phyloP scores from a whole-genome alignment of 2,113 vertebrate genomes.

The Ceyx cyanopectus region DNA sequence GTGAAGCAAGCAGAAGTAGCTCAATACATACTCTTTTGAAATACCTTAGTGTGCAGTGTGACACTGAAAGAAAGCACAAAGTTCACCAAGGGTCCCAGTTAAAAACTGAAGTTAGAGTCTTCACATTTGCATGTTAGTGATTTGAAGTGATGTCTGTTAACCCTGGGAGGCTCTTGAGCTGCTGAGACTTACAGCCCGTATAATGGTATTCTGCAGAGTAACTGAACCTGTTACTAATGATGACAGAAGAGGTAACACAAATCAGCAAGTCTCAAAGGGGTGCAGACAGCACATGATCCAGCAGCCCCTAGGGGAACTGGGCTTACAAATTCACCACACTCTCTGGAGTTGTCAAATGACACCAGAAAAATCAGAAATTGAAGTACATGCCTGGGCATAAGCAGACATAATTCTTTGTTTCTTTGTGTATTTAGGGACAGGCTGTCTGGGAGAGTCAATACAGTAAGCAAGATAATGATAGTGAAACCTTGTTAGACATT shows the following conservation, averaged over 20 bases:
- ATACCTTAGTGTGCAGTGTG: fast-evolving
- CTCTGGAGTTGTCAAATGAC: not conserved
- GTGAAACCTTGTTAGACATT: not conserved
- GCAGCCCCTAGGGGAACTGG: not conserved
- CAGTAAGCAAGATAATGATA: not conserved
- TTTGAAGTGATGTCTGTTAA: not conserved
- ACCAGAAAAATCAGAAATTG: not conserved
- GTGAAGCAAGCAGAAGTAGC: not conserved
- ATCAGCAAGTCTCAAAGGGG: not conserved
- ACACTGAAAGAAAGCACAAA: not conserved
- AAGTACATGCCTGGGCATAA: not conserved
- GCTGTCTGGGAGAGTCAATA: not conserved
- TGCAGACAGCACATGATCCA: not conserved
- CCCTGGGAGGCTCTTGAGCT: not conserved
- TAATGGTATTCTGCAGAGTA: not conserved
- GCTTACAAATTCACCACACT: not conserved
- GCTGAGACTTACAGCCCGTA: not conserved
- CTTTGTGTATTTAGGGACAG: not conserved
- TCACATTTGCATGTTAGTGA: fast-evolving
- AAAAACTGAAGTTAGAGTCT: not conserved
- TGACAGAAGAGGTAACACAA: fast-evolving
- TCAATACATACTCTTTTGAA: not conserved
- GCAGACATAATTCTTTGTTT: not conserved
- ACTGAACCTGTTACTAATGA: not conserved
- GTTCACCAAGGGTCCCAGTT: not conserved